These are phyloP conservation scores for Pycnomerus fuliginosus DNA, from an alignment of 2,888 invertebrate species.

Conservation along the genomic window DNA sequence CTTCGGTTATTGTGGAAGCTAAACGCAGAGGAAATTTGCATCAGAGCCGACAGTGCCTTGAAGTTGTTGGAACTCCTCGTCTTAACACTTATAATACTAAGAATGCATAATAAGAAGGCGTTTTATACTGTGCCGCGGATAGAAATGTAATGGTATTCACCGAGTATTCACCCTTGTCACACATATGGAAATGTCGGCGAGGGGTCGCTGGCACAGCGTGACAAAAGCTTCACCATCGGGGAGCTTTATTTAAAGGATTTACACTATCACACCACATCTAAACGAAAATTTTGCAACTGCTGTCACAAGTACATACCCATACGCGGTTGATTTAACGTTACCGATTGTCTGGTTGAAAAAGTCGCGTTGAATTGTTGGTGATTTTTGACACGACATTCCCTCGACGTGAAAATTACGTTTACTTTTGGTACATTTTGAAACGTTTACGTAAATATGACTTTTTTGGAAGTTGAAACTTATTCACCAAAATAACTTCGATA, in stretches of 20 bases:
- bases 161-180: conserved; percentile 41
- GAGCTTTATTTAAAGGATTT: conserved; percentile 42
- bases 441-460: too few relatives aligned
- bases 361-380: too few relatives aligned
- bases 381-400: too few relatives aligned
- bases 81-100: neutral
- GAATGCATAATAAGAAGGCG: neutral
- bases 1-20: conserved; percentile 32
- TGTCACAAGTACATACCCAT: too few relatives aligned
- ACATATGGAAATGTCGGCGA: conserved; percentile 38
- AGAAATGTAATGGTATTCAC: conserved; percentile 36
- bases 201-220: conserved; percentile 5
- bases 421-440: too few relatives aligned
- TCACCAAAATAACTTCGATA: too few relatives aligned
- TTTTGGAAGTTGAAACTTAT: too few relatives aligned
- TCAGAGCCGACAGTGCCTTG: conserved; percentile 14
- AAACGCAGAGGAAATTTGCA: conserved; percentile 38
- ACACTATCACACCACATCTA: too few relatives aligned
- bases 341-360: too few relatives aligned
- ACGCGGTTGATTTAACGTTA: too few relatives aligned
- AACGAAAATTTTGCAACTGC: too few relatives aligned
- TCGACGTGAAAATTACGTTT: too few relatives aligned
- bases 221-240: conserved; percentile 32
- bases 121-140: neutral
- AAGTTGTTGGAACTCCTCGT: neutral